Conservation (phyloP, 2,113 vertebrate species). For the Podocnemis expansa region DNA sequence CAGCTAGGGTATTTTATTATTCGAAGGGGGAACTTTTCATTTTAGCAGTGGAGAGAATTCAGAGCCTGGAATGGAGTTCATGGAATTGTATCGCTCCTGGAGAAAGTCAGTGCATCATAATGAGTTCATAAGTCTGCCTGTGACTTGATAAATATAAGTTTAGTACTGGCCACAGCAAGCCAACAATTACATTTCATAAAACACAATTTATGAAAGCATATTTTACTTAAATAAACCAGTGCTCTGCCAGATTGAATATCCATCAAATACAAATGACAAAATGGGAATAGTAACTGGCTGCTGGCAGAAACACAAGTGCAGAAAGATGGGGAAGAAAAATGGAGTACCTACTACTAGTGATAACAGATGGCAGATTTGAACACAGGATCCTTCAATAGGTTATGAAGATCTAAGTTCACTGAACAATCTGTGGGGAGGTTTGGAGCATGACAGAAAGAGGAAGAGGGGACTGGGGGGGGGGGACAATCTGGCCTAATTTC, state of each 20-base stretch:
- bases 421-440: not conserved
- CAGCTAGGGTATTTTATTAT: not conserved
- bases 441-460: not conserved
- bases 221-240: not conserved
- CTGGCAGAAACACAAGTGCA: not conserved
- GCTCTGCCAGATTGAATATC: not conserved
- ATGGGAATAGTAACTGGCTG: not conserved
- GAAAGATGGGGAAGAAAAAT: not conserved
- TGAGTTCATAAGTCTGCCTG: not conserved
- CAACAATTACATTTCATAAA: not conserved
- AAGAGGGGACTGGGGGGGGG: fast-evolving
- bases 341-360: not conserved
- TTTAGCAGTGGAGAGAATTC: not conserved
- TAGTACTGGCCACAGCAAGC: not conserved
- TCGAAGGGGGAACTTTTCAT: not conserved
- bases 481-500: not conserved
- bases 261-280: not conserved
- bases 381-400: not conserved
- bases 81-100: not conserved
- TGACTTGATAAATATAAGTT: not conserved
- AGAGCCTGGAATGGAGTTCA: not conserved
- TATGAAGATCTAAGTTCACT: too few species aligned
- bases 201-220: not conserved
- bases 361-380: not conserved
- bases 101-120: not conserved